Conservation (phyloP, 2,888 invertebrate species). For the Prionchulus punctatus region DNA sequence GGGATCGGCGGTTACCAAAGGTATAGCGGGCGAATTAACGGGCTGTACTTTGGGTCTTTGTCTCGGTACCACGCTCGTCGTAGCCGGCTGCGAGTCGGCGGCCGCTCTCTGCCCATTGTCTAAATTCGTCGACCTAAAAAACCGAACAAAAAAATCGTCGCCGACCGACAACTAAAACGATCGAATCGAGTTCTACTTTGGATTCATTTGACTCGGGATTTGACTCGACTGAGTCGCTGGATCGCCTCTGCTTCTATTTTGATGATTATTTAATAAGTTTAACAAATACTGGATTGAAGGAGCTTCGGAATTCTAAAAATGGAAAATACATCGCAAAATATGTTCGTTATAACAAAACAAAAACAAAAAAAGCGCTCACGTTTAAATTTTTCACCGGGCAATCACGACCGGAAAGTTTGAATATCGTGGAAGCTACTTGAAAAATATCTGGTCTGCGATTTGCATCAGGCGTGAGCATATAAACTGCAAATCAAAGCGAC, state of each 20-base stretch:
- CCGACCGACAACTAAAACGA: neutral
- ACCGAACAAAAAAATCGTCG: neutral
- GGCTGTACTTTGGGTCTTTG: constrained; percentile 5
- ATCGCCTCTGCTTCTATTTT: neutral
- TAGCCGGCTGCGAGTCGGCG: neutral
- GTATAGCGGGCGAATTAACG: neutral
- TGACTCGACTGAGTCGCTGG: neutral
- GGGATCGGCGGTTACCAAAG: neutral
- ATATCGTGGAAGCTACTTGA: constrained; percentile 36
- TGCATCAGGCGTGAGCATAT: constrained; percentile 66
- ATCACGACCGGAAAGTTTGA: constrained; percentile 30
- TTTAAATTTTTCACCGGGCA: constrained; percentile 39
- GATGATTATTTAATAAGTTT: neutral
- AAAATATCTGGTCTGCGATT: constrained; percentile 66
- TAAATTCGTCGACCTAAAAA: no score
- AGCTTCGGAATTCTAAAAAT: neutral
- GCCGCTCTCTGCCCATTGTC: no score
- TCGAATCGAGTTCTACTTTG: no score
- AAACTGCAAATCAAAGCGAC: constrained; percentile 41
- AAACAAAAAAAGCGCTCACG: constrained; percentile 25
- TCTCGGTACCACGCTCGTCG: constrained; percentile 4
- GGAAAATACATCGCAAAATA: neutral
- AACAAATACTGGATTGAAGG: neutral
- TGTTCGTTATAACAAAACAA: neutral
- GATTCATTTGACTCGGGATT: neutral